phyloP scores from a whole-genome alignment of 2,797 vertebrate genomes.

The Gambelia wislizenii region DNA sequence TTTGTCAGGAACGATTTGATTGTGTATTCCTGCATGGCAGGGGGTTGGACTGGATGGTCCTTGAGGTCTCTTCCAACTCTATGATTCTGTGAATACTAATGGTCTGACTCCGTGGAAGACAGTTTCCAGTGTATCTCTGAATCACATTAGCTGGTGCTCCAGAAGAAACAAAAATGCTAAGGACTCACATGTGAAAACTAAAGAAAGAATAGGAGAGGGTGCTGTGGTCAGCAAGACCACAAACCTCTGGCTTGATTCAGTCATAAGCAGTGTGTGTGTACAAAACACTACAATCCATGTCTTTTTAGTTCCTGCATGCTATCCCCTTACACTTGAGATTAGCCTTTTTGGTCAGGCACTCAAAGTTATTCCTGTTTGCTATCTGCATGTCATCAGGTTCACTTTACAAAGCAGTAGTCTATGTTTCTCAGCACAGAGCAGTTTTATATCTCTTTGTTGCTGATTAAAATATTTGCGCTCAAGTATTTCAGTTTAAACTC shows the following conservation, averaged over 20 bases:
- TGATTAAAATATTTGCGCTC: neutral
- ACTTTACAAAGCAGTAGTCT: neutral
- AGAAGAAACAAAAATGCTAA: neutral
- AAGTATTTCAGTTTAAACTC: neutral
- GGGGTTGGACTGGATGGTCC: too few relatives aligned
- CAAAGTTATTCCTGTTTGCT: neutral
- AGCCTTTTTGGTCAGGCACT: neutral
- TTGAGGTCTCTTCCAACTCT: too few relatives aligned
- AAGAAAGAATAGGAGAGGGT: neutral
- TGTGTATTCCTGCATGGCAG: too few relatives aligned
- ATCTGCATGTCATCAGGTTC: too few relatives aligned
- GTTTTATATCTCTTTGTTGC: neutral
- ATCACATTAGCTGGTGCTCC: neutral
- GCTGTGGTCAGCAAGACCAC: neutral
- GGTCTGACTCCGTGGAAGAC: neutral
- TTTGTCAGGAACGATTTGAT: too few relatives aligned
- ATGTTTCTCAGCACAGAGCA: neutral
- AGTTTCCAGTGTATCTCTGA: neutral
- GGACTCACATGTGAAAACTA: neutral
- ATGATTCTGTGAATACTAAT: too few relatives aligned
- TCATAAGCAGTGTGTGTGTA: neutral
- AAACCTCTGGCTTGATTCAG: neutral
- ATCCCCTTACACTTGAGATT: neutral
- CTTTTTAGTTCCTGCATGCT: neutral
- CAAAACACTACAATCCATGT: neutral